Base-by-base conservation (phyloP, 2,888 invertebrate species). In the Rhingia rostrata region DNA sequence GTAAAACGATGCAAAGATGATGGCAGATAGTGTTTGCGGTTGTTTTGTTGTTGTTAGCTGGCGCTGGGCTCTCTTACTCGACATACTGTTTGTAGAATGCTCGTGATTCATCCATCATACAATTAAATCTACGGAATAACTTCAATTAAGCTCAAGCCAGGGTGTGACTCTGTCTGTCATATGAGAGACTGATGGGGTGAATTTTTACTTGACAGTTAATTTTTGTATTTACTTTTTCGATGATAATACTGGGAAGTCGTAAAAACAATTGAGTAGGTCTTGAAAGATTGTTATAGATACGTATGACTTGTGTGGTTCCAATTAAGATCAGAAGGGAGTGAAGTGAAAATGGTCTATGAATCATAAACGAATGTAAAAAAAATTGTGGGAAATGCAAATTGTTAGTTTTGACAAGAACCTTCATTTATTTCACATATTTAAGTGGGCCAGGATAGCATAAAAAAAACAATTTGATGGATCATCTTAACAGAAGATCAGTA, bases 101-200 rank as follows among this genome's bases (percentile, higher is more conserved):
- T 75, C 54, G 80, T 84, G 84, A 84, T 84, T 84, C 84, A 84
- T 84, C 80, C 84, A 84, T 84, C 74, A 84, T 74, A 75, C 80
- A 84, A 84, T 84, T 80, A 84, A 84, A 84, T 84, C 66, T 80
- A 80, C 64, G 84, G 74, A 84, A 84, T 84, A 84, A 84, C 80
- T 84, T 84, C 75, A 84, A 84, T 84, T 84, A 84, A 84, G 80
- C 69, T 70, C 74, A 75, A 80, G 70, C 70, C 70, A 70, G 84
- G 84, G 84, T 84, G 84, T 84, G 84, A 84, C 84, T 84, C 58
- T 49, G 63, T 67, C 63, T 67, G 58, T 77, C 58, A 82, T 61
- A 45, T 32, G 67, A 77, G 66, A 83, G 67, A 78, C 73, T 78
- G 79, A 84, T 74, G 60, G 74, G 63, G 83, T 73, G 74, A 79